Conservation (phyloP, 2,113 vertebrate species). For the Crotalus helleri region DNA sequence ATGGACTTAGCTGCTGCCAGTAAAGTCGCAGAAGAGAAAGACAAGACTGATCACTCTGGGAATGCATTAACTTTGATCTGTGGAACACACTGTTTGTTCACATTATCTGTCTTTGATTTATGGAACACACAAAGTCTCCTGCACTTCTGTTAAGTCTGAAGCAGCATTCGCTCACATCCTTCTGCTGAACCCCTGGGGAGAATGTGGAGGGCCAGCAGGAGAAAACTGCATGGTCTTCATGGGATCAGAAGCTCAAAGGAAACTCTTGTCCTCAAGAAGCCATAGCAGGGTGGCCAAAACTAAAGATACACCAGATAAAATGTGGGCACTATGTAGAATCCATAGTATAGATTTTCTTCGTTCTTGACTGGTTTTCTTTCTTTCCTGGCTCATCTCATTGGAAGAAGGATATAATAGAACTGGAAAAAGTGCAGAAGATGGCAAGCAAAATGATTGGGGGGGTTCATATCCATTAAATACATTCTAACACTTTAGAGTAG, state of each 20-base stretch:
- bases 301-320: not conserved
- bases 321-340: not conserved
- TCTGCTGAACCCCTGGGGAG: not conserved
- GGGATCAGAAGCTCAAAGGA: not conserved
- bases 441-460: not conserved
- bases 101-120: not conserved
- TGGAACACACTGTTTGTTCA: not conserved
- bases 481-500: not conserved
- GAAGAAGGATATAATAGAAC: not conserved
- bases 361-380: not conserved
- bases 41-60: constrained; percentile 38
- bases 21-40: constrained; percentile 6
- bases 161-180: not conserved
- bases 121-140: not conserved
- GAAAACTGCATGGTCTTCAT: not conserved
- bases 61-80: not conserved
- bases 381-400: not conserved
- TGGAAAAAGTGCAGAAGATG: not conserved
- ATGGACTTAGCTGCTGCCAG: constrained; percentile 44
- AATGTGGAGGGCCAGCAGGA: not conserved
- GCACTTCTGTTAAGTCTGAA: constrained; percentile 16
- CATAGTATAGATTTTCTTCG: rapidly evolving
- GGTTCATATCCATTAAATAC: not conserved
- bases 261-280: not conserved
- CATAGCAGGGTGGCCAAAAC: not conserved